A percentile compares a stretch with the other conserved stretches of the same genome.
These are phyloP conservation scores for Ladona fulva DNA, from an alignment of 1,140 invertebrate species.

Conservation along the genomic window DNA sequence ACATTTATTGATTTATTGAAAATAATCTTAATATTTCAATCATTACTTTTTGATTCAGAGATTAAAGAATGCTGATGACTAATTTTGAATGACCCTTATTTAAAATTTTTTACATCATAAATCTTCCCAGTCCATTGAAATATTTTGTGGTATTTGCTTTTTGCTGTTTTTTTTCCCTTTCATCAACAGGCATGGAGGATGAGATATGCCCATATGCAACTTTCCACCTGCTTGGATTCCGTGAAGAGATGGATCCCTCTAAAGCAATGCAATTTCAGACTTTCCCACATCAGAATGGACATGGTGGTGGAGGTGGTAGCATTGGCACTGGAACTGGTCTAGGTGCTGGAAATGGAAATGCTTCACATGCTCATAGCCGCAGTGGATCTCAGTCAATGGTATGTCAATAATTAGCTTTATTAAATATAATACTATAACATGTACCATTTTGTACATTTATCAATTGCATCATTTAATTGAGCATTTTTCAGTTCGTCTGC, in stretches of 20 bases:
- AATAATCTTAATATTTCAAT: too few relatives aligned
- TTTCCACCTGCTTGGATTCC: constrained; percentile 87
- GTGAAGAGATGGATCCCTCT: constrained; percentile 87
- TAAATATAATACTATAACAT: too few relatives aligned
- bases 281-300: constrained; percentile 68
- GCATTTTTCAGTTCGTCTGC: too few relatives aligned
- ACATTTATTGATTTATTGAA: too few relatives aligned
- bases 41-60: too few relatives aligned
- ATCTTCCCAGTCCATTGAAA: not conserved
- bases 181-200: constrained; percentile 72
- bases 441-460: too few relatives aligned
- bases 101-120: too few relatives aligned
- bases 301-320: constrained; percentile 38
- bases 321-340: constrained; percentile 51
- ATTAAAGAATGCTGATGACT: too few relatives aligned
- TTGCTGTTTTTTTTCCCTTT: constrained; percentile 20
- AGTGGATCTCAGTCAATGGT: constrained; percentile 81
- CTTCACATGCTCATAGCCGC: constrained; percentile 62
- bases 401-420: not conserved
- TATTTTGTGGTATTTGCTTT: not conserved
- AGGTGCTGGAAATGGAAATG: constrained; percentile 41
- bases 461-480: too few relatives aligned
- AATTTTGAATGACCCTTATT: too few relatives aligned
- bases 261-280: constrained; percentile 81
- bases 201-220: constrained; percentile 91